Evolutionary conservation across 2,888 invertebrate genomes (phyloP).

Genomic region (Philopedon plagiatum): DNA sequence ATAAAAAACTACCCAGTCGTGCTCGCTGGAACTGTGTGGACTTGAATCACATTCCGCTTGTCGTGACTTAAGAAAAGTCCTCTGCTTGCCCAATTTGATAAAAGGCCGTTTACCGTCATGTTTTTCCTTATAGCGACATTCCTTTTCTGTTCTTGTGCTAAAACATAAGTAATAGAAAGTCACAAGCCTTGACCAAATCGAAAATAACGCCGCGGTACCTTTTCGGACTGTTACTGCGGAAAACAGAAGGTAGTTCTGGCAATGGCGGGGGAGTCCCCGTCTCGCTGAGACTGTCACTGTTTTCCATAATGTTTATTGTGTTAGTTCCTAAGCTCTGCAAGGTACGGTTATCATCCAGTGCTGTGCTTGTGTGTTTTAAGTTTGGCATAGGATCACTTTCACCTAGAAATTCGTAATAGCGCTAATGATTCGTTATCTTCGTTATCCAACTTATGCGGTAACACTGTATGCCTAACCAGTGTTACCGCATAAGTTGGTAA

Average conservation of each 20-base stretch:
- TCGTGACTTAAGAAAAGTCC: conserved; percentile 62
- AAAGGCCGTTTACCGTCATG: conserved; percentile 43
- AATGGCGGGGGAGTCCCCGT: conserved; percentile 77
- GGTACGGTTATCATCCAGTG: conserved; percentile 60
- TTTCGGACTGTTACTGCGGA: conserved; percentile 54
- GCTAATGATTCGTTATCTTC: no score
- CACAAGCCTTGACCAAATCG: no score
- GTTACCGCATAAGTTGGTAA: no score
- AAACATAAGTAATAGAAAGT: neutral
- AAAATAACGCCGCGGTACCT: no score
- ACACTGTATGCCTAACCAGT: no score
- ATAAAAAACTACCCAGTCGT: conserved; percentile 62
- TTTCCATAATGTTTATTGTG: conserved; percentile 8
- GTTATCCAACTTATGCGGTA: no score
- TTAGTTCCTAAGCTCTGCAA: conserved; percentile 28
- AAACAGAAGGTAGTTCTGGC: conserved; percentile 74
- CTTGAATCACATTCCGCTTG: conserved; percentile 61
- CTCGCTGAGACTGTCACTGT: conserved; percentile 64
- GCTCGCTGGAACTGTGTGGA: conserved; percentile 71
- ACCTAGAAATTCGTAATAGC: conserved; percentile 23
- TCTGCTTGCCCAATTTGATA: conserved; percentile 56
- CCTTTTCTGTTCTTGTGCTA: conserved; percentile 19
- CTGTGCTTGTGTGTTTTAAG: conserved; percentile 65
- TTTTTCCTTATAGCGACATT: neutral
- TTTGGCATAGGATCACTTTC: conserved; percentile 52